Evolutionary conservation across 2,113 vertebrate genomes (phyloP).

Genomic region (Sminthopsis crassicaudata): DNA sequence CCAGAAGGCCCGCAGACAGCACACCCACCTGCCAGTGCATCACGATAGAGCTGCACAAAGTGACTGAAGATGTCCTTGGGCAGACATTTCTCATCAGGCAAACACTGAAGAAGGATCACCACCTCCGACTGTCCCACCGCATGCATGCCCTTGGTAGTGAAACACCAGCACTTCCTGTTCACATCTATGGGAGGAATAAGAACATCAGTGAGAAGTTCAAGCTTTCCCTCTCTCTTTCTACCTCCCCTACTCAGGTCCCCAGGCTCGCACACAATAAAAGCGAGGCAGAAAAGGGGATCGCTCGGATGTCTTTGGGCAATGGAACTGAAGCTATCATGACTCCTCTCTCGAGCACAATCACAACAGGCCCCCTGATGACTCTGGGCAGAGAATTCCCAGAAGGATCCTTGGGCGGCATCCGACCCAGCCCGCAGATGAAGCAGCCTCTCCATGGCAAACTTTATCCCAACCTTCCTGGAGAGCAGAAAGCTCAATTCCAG

Average conservation of each 20-base stretch:
- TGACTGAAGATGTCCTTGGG: slow-evolving; percentile 97
- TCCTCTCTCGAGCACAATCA: not conserved
- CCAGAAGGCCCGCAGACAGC: slow-evolving; percentile 51
- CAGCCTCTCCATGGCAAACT: not conserved
- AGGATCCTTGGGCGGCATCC: not conserved
- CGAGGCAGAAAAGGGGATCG: not conserved
- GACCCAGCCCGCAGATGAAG: not conserved
- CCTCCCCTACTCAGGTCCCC: not conserved
- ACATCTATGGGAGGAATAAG: slow-evolving; percentile 88
- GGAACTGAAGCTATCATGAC: not conserved
- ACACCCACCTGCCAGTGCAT: slow-evolving; percentile 91
- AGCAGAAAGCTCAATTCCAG: slow-evolving; percentile 43
- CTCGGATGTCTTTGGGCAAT: no score
- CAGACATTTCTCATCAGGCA: slow-evolving; percentile 98
- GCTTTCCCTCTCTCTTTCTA: not conserved
- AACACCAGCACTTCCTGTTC: slow-evolving; percentile 99
- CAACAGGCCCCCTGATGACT: not conserved
- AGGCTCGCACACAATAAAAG: not conserved
- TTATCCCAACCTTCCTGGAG: slow-evolving; percentile 5
- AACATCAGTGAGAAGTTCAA: not conserved
- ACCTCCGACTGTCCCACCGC: slow-evolving; percentile 97
- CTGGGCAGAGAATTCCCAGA: not conserved
- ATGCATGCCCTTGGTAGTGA: slow-evolving; percentile 98
- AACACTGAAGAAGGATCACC: slow-evolving; percentile 96
- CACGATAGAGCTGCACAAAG: slow-evolving; percentile 97